These are phyloP conservation scores for Hydriomena furcata DNA, from an alignment of 2,888 invertebrate genomes.

Conservation along the genomic window DNA sequence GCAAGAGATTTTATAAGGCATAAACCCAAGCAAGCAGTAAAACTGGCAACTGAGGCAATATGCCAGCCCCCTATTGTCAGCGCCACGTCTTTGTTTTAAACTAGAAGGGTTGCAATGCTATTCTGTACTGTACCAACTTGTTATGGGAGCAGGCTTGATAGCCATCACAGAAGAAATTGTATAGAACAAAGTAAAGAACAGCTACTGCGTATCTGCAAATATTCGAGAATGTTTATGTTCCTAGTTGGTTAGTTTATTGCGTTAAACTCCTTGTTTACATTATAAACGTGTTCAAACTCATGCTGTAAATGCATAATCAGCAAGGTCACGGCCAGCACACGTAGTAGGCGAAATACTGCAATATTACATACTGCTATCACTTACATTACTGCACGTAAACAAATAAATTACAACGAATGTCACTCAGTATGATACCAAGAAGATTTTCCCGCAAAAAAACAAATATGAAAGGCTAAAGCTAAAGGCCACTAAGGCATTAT, in stretches of 20 bases:
- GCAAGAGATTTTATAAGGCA: slow-evolving; percentile 73
- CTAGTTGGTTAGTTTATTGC: slow-evolving; percentile 6
- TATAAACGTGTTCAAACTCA: slow-evolving; percentile 13
- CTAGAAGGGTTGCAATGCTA: slow-evolving; percentile 60
- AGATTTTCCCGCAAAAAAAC: slow-evolving; percentile 41
- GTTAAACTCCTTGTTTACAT: slow-evolving; percentile 14
- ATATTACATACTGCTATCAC: slow-evolving; percentile 23
- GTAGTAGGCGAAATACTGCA: slow-evolving; percentile 17
- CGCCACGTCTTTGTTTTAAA: slow-evolving; percentile 70
- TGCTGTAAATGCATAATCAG: slow-evolving; percentile 1
- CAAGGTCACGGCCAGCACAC: slow-evolving; percentile 11
- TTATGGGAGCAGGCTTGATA: slow-evolving; percentile 33
- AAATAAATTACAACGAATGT: slow-evolving; percentile 10
- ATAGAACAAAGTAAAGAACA: slow-evolving; percentile 24
- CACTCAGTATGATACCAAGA: slow-evolving; percentile 25
- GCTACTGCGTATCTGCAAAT: slow-evolving; percentile 26
- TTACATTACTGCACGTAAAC: slow-evolving; percentile 23
- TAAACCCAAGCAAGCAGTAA: slow-evolving; percentile 74
- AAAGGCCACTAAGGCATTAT: slow-evolving; percentile 51
- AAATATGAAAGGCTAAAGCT: slow-evolving; percentile 44
- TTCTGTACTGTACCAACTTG: slow-evolving; percentile 35
- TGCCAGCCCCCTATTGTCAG: slow-evolving; percentile 69
- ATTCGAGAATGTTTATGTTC: slow-evolving; percentile 20
- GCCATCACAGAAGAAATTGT: slow-evolving; percentile 33
- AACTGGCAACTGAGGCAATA: slow-evolving; percentile 72